Evolutionary conservation across 64 coral and sea anemone species (phyloP).

Genomic region (Montipora foliosa): DNA sequence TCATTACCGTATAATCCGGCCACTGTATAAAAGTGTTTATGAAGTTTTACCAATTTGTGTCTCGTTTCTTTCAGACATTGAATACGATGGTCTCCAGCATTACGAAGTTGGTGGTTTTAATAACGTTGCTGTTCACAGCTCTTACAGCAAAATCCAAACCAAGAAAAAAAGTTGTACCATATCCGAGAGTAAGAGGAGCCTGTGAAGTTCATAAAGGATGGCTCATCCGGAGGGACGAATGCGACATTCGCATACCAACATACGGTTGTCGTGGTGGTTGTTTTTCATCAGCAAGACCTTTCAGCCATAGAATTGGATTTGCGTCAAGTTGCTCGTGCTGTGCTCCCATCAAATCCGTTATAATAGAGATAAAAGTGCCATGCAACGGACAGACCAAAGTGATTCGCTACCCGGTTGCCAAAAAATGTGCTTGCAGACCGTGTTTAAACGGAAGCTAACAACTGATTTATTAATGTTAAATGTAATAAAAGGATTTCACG

Average conservation of each 20-base stretch:
- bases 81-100: neutral
- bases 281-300: constrained; percentile 82
- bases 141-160: neutral
- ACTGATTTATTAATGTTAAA: neutral
- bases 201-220: constrained; percentile 26
- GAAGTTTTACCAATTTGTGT: neutral
- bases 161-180: neutral
- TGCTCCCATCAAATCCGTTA: constrained; percentile 60
- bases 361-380: neutral
- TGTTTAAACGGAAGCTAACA: constrained; percentile 56
- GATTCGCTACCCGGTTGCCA: constrained; percentile 69
- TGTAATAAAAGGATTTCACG: neutral
- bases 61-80: neutral
- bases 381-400: constrained; percentile 42
- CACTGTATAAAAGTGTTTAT: no score
- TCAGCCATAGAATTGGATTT: constrained; percentile 74
- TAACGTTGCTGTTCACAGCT: neutral
- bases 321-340: constrained; percentile 91
- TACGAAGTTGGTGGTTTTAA: neutral
- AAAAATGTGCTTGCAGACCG: constrained; percentile 80
- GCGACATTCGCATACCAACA: constrained; percentile 48
- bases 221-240: constrained; percentile 15
- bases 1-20: no score
- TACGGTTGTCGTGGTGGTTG: constrained; percentile 81
- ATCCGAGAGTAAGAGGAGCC: neutral